Base-by-base conservation (phyloP, 2,797 vertebrate species). In the Numenius phaeopus region DNA sequence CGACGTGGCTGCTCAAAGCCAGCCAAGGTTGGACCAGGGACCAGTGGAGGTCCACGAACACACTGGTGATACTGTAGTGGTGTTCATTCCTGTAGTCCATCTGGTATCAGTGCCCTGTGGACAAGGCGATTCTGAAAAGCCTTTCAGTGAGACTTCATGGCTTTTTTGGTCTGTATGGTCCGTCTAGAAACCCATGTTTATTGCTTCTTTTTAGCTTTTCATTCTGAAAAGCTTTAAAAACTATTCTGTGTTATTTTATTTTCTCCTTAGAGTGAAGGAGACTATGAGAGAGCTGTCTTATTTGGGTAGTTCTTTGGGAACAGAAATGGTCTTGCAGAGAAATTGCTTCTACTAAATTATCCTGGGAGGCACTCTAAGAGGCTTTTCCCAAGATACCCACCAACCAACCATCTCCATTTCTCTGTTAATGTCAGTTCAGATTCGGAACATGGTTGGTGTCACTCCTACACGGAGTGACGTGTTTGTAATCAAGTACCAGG, bases 1-100 rank as follows among this genome's bases (percentile, higher is more conserved):
- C 16, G 57, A 18, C 2, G 10, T 34, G 24, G 49, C 59, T 80
- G 54, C 61, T 52, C 42, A 30, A 81, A 82, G 37, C 21, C 23
- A 32, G 13, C 27, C 22, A 23, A 46, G 14, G 61, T 6, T 26
- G 65, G 32, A 34, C 23, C 39, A 64, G 32, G 44, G 30, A 23
- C 21, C 32, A 40, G 27, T 11, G 0, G 3, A 83, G 39, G 37
- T 50, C 24, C 26, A 20, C 1, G 32, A 59, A 11, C 18, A 24
- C 2, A 3, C 6, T 54, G 57, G 3, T 50, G 72, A 17, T 27
- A 8, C 29, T 46, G n/a, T 34, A 15, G 15, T 0, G 3, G n/a
- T 26, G 19, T 21, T 42, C 0, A 3, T 71, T 76, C 52, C 57
- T 44, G 12, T 57, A 67, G 24, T 20, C 5, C 21, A 3, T 44